These are phyloP conservation scores for Caenorhabditis sp. DNA, from an alignment of 2,888 invertebrate genomes.

Conservation along the genomic window DNA sequence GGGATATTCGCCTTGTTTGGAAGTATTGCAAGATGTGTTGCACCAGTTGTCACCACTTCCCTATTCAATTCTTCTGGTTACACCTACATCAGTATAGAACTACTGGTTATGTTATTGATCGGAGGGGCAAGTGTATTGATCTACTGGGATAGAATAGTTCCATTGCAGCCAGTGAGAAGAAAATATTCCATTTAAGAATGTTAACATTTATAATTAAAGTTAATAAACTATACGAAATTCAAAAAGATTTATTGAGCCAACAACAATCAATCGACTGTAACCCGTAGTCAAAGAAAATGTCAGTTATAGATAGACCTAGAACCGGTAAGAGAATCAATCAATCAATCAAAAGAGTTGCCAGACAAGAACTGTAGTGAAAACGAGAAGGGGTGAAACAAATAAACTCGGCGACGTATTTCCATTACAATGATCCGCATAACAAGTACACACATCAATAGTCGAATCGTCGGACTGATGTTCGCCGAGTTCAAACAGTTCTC, in stretches of 20 bases:
- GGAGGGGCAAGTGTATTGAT: conserved; percentile 7
- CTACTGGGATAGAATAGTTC: too few relatives aligned
- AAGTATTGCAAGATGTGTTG: conserved; percentile 39
- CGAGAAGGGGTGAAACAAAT: conserved; percentile 4
- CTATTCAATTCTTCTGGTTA: conserved; percentile 43
- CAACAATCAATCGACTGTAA: too few relatives aligned
- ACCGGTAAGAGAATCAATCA: too few relatives aligned
- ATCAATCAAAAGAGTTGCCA: not conserved
- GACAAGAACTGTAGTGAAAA: not conserved
- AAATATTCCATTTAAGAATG: too few relatives aligned
- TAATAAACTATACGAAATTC: too few relatives aligned
- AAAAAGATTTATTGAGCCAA: too few relatives aligned
- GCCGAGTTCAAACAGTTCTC: conserved; percentile 64
- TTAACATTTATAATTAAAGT: too few relatives aligned
- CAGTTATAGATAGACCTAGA: too few relatives aligned
- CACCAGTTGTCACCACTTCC: conserved; percentile 41
- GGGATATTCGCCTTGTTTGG: conserved; percentile 42
- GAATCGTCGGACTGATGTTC: conserved; percentile 60
- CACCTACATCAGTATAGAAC: conserved; percentile 35
- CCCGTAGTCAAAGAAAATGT: too few relatives aligned
- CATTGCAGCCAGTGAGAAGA: too few relatives aligned
- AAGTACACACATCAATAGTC: conserved; percentile 66
- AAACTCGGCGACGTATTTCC: conserved; percentile 67
- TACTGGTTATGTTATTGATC: conserved; percentile 23
- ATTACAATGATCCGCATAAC: conserved; percentile 68